These are phyloP conservation scores for Tapirus terrestris DNA, from an alignment of 2,113 vertebrate species.

Conservation along the genomic window DNA sequence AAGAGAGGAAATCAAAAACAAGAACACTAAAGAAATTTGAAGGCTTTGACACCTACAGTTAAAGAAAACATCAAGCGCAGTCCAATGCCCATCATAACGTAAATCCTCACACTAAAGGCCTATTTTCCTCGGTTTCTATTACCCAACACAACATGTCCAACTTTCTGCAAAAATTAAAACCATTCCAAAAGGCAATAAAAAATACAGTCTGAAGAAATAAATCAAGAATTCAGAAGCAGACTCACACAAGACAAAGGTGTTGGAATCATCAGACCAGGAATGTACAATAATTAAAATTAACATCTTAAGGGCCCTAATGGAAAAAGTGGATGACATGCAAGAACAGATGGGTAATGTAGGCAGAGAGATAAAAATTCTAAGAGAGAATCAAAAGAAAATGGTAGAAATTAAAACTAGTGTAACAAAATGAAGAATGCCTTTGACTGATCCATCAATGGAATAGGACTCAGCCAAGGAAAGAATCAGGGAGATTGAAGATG, in stretches of 20 bases:
- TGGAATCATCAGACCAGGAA: background rate
- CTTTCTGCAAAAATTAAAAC: background rate
- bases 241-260: background rate
- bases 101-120: background rate
- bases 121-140: background rate
- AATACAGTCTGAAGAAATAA: background rate
- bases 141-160: background rate
- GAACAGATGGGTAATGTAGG: background rate
- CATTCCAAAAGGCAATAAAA: background rate
- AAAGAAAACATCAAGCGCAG: background rate
- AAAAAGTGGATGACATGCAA: background rate
- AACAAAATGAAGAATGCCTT: background rate
- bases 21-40: background rate
- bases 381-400: background rate
- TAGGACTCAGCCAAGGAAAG: background rate
- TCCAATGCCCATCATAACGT: background rate
- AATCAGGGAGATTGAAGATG: background rate
- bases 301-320: background rate
- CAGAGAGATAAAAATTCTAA: background rate
- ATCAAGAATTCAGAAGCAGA: background rate
- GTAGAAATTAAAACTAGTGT: background rate
- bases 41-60: background rate
- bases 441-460: background rate
- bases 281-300: background rate
- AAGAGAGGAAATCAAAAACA: background rate